Percentiles rank a stretch among this genome's conserved stretches.
These are phyloP conservation scores for Platycnemis pennipes DNA, from an alignment of 2,888 invertebrate genomes.

Conservation along the genomic window DNA sequence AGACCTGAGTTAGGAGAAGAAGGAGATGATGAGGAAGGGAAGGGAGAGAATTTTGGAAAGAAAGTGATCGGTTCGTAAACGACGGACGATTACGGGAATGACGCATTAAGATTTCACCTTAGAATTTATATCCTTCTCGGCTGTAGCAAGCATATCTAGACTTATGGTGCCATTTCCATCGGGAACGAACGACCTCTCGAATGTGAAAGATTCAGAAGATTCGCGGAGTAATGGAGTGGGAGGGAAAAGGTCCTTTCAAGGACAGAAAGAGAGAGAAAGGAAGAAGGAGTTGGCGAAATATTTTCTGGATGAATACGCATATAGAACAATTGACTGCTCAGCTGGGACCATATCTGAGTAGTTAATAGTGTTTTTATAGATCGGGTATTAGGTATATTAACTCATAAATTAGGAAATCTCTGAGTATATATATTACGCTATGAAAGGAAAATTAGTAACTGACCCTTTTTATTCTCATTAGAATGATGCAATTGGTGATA, in stretches of 20 bases:
- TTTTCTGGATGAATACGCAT: not conserved
- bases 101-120: not conserved
- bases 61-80: not conserved
- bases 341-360: not conserved
- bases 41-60: not conserved
- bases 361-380: not conserved
- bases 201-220: not conserved
- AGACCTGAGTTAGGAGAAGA: not conserved
- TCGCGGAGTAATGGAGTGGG: not conserved
- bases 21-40: not conserved
- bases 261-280: not conserved
- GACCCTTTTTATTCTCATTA: no score
- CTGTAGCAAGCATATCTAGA: not conserved
- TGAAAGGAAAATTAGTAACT: not conserved
- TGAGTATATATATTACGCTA: not conserved
- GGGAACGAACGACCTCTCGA: not conserved
- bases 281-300: not conserved
- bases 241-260: not conserved
- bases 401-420: not conserved
- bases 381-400: not conserved
- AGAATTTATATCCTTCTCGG: not conserved
- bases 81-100: not conserved
- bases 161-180: not conserved
- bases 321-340: not conserved
- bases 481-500: no score